Evolutionary conservation across 2,888 invertebrate genomes (phyloP).

Genomic region (Ditula angustiorana): DNA sequence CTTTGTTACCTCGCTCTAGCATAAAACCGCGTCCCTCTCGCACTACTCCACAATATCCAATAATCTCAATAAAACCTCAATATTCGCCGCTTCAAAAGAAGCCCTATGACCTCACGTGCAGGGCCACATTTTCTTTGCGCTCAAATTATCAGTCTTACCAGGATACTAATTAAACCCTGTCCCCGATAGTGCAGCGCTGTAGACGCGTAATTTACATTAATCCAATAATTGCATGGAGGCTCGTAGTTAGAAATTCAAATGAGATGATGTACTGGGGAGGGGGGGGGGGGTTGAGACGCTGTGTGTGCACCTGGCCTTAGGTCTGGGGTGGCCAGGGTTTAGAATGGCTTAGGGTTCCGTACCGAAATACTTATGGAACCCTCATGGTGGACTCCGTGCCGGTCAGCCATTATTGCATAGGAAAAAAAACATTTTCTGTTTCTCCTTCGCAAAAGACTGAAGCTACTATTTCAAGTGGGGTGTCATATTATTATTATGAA

Average conservation of each 20-base stretch:
- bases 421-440: too few species aligned
- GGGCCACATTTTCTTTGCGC: slow-evolving; percentile 63
- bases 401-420: too few species aligned
- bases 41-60: slow-evolving; percentile 23
- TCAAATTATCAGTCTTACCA: slow-evolving; percentile 81
- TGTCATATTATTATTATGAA: too few species aligned
- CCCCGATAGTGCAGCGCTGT: slow-evolving; percentile 86
- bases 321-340: not conserved
- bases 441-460: too few species aligned
- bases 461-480: too few species aligned
- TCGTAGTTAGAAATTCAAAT: slow-evolving; percentile 97
- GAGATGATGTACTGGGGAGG: slow-evolving; percentile 90
- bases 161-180: slow-evolving; percentile 84
- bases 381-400: too few species aligned
- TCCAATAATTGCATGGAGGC: slow-evolving; percentile 97
- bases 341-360: not conserved
- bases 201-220: slow-evolving; percentile 96
- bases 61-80: slow-evolving; percentile 24
- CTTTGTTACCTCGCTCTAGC: not conserved
- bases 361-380: too few species aligned
- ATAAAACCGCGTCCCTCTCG: not conserved
- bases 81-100: slow-evolving; percentile 7
- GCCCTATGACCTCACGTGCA: slow-evolving; percentile 44
- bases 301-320: slow-evolving; percentile 56
- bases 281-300: slow-evolving; percentile 63